phyloP scores from a whole-genome alignment of 1,140 invertebrate genomes.

The Trachymyrmex cornetzi region DNA sequence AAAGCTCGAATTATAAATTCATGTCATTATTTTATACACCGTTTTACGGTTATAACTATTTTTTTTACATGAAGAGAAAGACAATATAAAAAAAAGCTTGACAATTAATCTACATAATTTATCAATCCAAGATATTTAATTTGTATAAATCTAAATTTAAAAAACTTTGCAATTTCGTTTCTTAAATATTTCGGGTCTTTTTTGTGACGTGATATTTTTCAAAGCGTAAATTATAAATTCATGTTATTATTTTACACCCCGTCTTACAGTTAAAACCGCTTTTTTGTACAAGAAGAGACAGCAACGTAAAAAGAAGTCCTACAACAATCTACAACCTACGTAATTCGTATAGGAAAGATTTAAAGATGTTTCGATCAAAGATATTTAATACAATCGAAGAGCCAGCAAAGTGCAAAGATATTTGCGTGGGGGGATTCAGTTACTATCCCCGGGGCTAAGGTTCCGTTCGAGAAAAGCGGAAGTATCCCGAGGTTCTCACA shows the following conservation, averaged over 20 bases:
- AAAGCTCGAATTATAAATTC: background rate
- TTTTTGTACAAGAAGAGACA: too few relatives aligned
- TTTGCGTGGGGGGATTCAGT: constrained; percentile 46
- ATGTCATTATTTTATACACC: background rate
- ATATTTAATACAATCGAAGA: background rate
- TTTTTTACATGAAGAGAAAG: background rate
- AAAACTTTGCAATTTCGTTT: too few relatives aligned
- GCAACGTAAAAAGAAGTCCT: background rate
- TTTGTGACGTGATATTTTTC: too few relatives aligned
- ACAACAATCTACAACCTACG: background rate
- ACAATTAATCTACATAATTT: background rate
- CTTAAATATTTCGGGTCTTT: too few relatives aligned
- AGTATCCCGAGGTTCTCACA: constrained; percentile 39
- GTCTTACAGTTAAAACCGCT: too few relatives aligned
- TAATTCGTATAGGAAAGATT: background rate
- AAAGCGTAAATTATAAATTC: too few relatives aligned
- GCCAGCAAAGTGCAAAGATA: background rate
- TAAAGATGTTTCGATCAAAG: background rate
- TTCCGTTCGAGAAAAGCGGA: constrained; percentile 57
- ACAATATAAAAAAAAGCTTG: background rate
- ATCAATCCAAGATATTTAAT: too few relatives aligned
- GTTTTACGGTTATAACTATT: background rate
- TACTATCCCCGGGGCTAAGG: constrained; percentile 33
- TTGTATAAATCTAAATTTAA: too few relatives aligned
- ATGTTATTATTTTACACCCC: too few relatives aligned